Base-by-base conservation (phyloP, 2,888 invertebrate genomes). In the Germaria angustata region DNA sequence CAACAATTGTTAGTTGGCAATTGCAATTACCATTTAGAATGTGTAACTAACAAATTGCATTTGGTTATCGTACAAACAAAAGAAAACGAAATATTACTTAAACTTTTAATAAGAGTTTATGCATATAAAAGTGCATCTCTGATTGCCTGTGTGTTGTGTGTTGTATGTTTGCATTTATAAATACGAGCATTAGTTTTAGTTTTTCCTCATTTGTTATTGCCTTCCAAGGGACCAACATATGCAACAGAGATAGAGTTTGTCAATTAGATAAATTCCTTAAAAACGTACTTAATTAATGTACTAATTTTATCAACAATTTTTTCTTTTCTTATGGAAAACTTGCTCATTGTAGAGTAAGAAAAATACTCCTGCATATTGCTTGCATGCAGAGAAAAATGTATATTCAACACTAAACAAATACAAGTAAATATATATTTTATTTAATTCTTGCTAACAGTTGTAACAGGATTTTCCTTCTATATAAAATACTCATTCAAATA, bases 251-350 rank as follows among this genome's bases (percentile, higher is more conserved):
- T 69, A 55, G 57, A 69, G 72, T 82, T 73, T 81, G 84, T 80
- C 84, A 84, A 84, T 84, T 84, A 84, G 75, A 81, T 75, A 84
- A 84, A 84, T 80, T 84, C 84, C 80, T 80, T 84, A 78, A 81
- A 84, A 84, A 77, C 75, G 71, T 81, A 81, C 80, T 78, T 81
- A 84, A 84, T 84, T 84, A 84, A 84, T 78, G 80, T 76, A 69
- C 55, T 68, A 72, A 82, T 71, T 79, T 79, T 82, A 75, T 75
- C 77, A 77, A 68, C 41, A 53, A 63, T 41, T 32, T 34, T 63
- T 20, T 32, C 7, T 24, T n/a, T n/a, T n/a, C n/a, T n/a, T n/a
- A 39, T 57, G 8, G 22, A 66, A 78, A 77, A 80, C 49, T 77
- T 77, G 41, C n/a, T 76, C 61, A 39, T 63, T 61, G 75, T 59